Evolutionary conservation across 2,113 vertebrate species (phyloP), one percentile per base, ranked within the genome.

Genomic region (Burhinus bistriatus): DNA sequence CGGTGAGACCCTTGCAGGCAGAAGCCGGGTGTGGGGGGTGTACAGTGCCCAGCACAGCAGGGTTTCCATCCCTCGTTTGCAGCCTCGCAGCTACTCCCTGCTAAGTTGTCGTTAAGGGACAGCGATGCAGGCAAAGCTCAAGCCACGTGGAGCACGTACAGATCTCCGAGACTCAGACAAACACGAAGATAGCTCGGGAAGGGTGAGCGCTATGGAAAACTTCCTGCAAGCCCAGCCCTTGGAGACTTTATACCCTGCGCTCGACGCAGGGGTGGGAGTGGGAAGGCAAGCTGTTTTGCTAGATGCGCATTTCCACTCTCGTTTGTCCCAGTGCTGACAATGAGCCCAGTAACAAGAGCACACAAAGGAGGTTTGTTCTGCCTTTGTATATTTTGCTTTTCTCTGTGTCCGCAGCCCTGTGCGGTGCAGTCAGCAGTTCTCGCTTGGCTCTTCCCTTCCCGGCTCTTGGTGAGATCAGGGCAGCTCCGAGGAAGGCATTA

Each of bases 291-390:
- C 22, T 1, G 27, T 30, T 69, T 61, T 30, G 71, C 90, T 58
- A 7, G 58, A 25, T 34, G 20, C 5, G 1, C 77, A 14, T 73
- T 61, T 80, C 87, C n/a, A 13, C 47, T 57, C 61, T 15, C 10
- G 2, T n/a, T 92, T 52, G 29, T 17, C 45, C 68, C 57, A 27
- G 71, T 10, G 47, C 90, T 61, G 90, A 83, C 68, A 86, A 70
- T 1, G 45, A 81, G 71, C 68, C 62, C 94, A 95, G 86, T 81
- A 45, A 83, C 21, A 22, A 22, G 27, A 76, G 89, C 61, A 22
- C 75, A 97, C 93, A 96, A 79, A 93, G 78, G 34, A 5, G 18
- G 47, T 70, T 91, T 97, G 95, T 96, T 83, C 77, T 52, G 54
- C 90, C 83, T 70, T 84, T 84, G 81, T 93, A 4, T 73, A 11